Evolutionary conservation across 2,888 invertebrate genomes (phyloP).

Genomic region (Ashinkailepas kermadecensis): DNA sequence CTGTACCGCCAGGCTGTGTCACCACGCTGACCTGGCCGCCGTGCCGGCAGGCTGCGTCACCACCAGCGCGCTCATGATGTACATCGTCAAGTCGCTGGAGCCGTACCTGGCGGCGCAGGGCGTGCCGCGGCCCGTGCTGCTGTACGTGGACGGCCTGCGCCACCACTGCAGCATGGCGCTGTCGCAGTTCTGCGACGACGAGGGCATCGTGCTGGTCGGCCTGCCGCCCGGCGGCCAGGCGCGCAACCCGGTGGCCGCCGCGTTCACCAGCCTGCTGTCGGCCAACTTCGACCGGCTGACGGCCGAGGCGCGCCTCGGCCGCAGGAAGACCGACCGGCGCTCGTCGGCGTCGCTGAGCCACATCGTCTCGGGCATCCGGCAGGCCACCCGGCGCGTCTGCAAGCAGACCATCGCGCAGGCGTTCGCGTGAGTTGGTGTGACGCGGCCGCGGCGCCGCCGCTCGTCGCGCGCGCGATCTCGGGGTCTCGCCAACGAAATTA

Average conservation of each 20-base stretch:
- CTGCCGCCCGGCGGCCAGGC: neutral
- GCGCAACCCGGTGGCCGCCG: neutral
- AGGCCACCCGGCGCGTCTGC: neutral
- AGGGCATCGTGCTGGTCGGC: neutral
- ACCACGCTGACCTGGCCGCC: too few relatives aligned
- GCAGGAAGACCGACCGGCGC: neutral
- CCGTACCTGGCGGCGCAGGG: neutral
- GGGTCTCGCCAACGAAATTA: too few relatives aligned
- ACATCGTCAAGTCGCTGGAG: neutral
- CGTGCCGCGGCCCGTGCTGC: conserved; percentile 1
- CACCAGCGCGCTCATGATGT: neutral
- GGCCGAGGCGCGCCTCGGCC: neutral
- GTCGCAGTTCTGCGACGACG: conserved; percentile 11
- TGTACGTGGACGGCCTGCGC: neutral
- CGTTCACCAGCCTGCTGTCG: neutral
- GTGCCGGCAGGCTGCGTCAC: neutral
- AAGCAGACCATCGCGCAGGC: neutral
- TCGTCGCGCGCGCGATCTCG: too few relatives aligned
- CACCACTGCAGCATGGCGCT: conserved; percentile 2
- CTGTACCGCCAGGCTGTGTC: too few relatives aligned
- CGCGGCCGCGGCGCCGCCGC: too few relatives aligned
- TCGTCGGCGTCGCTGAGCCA: neutral
- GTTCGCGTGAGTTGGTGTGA: neutral
- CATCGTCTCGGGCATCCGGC: neutral
- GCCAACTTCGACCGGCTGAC: neutral